Evolutionary conservation across 2,888 invertebrate genomes (phyloP), one percentile per base, ranked within the genome.

Genomic region (Mallateleia sp.): DNA sequence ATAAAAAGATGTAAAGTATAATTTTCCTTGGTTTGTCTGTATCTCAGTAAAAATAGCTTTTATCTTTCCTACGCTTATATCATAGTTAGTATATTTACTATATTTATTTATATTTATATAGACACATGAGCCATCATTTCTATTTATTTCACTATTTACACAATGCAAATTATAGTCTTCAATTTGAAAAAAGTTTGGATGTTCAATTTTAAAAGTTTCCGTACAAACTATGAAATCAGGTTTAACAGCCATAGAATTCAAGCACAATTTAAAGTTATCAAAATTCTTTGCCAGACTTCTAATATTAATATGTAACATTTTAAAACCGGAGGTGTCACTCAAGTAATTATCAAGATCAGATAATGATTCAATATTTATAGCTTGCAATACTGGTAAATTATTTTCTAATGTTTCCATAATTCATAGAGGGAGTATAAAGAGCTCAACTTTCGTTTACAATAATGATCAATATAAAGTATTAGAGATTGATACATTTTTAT

Each of bases 291-390:
- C 5, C 1, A 54, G 14, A 25, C 69, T 69, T 69, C 54, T 69
- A n/a, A 69, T 69, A 38, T 69, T 54, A 11, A 67, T 67, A 50
- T 67, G 67, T 11, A 67, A 25, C 32, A 67, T 50, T 50, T 67
- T 67, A 34, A 67, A 50, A 5, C 67, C 67, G 11, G 34, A 0
- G 8, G 3, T 52, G 5, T 22, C 24, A 15, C 15, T 20, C 8
- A 67, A 67, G 11, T 5, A 34, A 32, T 34, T 14, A 50, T 67
- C 34, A 7, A 67, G 14, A 2, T 67, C 52, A 15, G 4, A 18
- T 15, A 67, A 32, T 2, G 32, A 28, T 50, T 67, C 67, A n/a
- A 50, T 11, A 52, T 67, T 50, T 15, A 6, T 67, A 32, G 47
- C 15, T 2, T 52, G 11, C 15, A 7, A 11, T 0, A 11, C 34